Base-by-base conservation (phyloP, 2,888 invertebrate species). In the Saturnia japonica region DNA sequence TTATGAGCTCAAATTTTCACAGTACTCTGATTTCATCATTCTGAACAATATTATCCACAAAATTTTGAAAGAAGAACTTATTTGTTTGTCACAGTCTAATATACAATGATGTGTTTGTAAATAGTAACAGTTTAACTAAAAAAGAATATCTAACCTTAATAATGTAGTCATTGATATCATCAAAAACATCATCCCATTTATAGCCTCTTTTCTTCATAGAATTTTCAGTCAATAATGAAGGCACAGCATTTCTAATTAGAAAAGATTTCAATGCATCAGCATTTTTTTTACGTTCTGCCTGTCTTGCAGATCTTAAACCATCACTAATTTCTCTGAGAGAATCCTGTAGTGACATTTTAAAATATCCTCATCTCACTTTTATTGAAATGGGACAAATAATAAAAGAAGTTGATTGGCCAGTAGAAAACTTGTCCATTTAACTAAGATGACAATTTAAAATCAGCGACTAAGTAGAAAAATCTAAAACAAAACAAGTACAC, bases 211-310 rank as follows among this genome's bases (percentile, higher is more conserved):
- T 89, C 69, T 81, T 88, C 25, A 84, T 71, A 16, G 91, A 88
- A 77, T 93, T 91, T 70, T 87, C 86, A 68, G 88, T 86, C 43
- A 94, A 80, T 57, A 92, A 75, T 7, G 87, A 76, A 54, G 93
- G 88, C 8, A 89, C 86, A 51, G 90, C 88, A 81, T 89, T 90
- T 76, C 90, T 87, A 22, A 85, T 85, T 3, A 95, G 84, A 72
- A 89, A 88, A 73, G 88, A 90, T 80, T 90, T 91, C 68, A 95
- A 74, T 42, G 71, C 77, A 79, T 94, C 94, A 11, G 91, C 93
- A 83, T 82, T 88, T 82, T 89, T 94, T 77, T 92, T 94, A 62
- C 95, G 85, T 62, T 95, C 94, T 51, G 87, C 89, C 14, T 88
- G 83, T 74, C 93, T 86, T 70, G 81, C 78, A 22, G 93, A 91